A percentile compares a stretch with the other conserved stretches of the same genome.
Evolutionary conservation across 2,113 vertebrate species (phyloP).

Genomic region (Channa maculata): DNA sequence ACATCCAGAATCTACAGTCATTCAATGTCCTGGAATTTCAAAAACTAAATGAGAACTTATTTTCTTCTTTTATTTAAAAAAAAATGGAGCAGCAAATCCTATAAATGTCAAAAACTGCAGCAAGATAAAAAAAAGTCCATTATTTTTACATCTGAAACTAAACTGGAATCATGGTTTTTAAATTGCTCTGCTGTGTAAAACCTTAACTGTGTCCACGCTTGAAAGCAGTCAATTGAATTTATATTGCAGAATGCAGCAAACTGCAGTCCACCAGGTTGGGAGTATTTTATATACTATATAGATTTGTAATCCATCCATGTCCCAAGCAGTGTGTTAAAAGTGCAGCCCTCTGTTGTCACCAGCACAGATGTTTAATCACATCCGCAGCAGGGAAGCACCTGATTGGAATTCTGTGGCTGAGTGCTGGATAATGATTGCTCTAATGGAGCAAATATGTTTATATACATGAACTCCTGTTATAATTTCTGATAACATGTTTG

Average conservation of each 20-base stretch:
- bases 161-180: neutral
- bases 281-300: conserved; percentile 26
- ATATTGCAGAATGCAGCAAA: neutral
- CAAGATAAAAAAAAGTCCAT: neutral
- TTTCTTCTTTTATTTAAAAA: neutral
- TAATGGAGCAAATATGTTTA: conserved; percentile 37
- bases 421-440: neutral
- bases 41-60: neutral
- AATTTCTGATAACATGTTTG: conserved; percentile 6
- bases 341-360: conserved; percentile 32
- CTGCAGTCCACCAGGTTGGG: neutral
- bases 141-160: neutral
- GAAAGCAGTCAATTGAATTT: neutral
- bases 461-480: neutral
- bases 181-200: conserved; percentile 1
- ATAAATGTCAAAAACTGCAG: neutral
- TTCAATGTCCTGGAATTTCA: neutral
- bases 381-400: conserved; percentile 32
- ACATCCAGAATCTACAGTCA: conserved; percentile 19
- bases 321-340: conserved; percentile 6
- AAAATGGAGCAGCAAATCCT: neutral
- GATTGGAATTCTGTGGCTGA: conserved; percentile 31
- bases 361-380: conserved; percentile 61
- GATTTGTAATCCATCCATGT: conserved; percentile 45
- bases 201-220: neutral